Evolutionary conservation across 2,113 vertebrate genomes (phyloP), one percentile per base, ranked within the genome.

Genomic region (Poeciliopsis turrubarensis): DNA sequence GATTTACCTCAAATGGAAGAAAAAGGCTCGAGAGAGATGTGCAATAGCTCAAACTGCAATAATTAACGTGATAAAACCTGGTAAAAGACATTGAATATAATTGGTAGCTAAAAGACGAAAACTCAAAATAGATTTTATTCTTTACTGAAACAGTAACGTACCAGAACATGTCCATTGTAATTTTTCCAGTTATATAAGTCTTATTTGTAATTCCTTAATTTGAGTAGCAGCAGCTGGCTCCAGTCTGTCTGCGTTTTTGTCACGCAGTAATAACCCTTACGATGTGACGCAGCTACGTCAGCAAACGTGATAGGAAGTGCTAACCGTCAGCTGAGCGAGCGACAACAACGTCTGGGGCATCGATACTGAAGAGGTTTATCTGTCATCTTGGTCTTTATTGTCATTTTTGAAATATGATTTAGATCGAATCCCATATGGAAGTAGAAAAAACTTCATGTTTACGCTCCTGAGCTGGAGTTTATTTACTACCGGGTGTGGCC

Each of bases 291-390:
- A 3, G 12, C 15, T 0, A 82, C 91, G 92, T 93, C 87, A 90
- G 17, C 30, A 2, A 47, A 87, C 44, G 66, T 60, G 14, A 71
- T 78, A 7, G 87, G 89, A 92, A 92, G 76, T 31, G 5, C 26
- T 41, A 31, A 25, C 78, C 29, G 88, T 92, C 91, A 91, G 82
- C 86, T 88, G 90, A 87, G 34, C 39, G 0, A 76, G 60, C 3
- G 72, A 44, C 62, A 75, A 44, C 62, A 68, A 6, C 79, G 61
- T 66, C 57, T 25, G 9, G 10, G 15, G 4, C 30, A 34, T 3
- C 54, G 8, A 62, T 65, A 69, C 69, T 62, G 54, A 44, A 66
- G 87, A 86, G 91, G 92, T 91, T 84, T 75, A 86, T 83, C 12
- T 34, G 0, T 68, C 57, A 37, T 31, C 0, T 31, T 63, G 4